A percentile compares a stretch with the other conserved stretches of the same genome.
Evolutionary conservation across 35 echinoderm and acorn worm species (phyloP).

Genomic region (Patiria miniata): DNA sequence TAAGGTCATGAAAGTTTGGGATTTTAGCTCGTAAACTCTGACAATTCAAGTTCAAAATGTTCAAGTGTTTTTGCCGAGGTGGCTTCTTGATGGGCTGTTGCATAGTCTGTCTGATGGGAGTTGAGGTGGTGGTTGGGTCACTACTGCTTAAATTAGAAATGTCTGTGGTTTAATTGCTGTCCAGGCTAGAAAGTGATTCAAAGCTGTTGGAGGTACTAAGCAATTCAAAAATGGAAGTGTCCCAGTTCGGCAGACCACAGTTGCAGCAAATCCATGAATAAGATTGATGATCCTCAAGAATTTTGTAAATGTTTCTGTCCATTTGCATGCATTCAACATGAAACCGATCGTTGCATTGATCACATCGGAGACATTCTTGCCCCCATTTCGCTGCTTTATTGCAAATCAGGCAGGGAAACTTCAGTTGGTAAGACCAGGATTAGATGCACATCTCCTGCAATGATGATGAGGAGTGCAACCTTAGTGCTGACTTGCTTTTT

Average conservation of each 20-base stretch:
- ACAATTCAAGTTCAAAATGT: conserved; percentile 58
- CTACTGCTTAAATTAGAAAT: background rate
- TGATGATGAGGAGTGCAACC: conserved; percentile 11
- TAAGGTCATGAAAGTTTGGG: conserved; percentile 14
- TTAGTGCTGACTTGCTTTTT: background rate
- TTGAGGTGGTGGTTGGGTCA: background rate
- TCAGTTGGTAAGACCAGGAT: conserved; percentile 14
- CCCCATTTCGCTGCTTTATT: conserved; percentile 24
- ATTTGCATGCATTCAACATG: conserved; percentile 26
- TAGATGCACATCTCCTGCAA: background rate
- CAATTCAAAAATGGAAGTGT: conserved; percentile 24
- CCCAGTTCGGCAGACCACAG: conserved; percentile 30
- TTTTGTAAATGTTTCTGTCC: conserved; percentile 40
- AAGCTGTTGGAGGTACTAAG: conserved; percentile 20
- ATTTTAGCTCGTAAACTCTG: conserved; percentile 35
- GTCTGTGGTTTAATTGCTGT: background rate
- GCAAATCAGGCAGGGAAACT: conserved; percentile 21
- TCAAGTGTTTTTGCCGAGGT: conserved; percentile 6
- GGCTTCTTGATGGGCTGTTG: background rate
- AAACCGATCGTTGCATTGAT: conserved; percentile 15
- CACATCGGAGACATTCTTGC: conserved; percentile 29
- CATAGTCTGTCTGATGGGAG: background rate
- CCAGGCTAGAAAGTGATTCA: conserved; percentile 13
- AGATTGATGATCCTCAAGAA: conserved; percentile 26
- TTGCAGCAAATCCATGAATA: conserved; percentile 48